phyloP scores from a whole-genome alignment of 2,888 invertebrate genomes.

The Agrotis segetum region DNA sequence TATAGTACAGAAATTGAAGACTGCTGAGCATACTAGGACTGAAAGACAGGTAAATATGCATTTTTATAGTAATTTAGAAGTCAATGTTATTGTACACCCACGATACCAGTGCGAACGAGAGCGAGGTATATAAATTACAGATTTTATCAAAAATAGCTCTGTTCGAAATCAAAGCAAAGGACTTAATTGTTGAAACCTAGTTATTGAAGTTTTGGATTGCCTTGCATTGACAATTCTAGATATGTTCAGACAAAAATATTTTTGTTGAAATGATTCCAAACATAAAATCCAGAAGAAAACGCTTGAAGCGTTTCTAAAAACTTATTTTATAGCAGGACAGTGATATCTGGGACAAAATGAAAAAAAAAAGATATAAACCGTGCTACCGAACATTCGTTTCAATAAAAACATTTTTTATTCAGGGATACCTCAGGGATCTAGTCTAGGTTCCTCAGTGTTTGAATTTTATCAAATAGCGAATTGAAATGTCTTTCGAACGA shows the following conservation, averaged over 20 bases:
- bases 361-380: constrained; percentile 3
- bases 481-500: constrained; percentile 38
- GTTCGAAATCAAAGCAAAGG: background rate
- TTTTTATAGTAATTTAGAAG: background rate
- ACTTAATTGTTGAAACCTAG: background rate
- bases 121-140: background rate
- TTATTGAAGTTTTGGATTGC: background rate
- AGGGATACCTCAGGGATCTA: constrained; percentile 56
- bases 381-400: constrained; percentile 11
- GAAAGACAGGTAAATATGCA: constrained; percentile 94
- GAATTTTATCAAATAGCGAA: constrained; percentile 39
- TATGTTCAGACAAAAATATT: constrained; percentile 9
- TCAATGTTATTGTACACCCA: background rate
- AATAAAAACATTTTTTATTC: constrained; percentile 19
- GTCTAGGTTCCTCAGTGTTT: constrained; percentile 46
- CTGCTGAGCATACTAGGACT: constrained; percentile 99
- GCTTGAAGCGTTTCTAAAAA: constrained; percentile 18
- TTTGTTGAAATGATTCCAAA: background rate
- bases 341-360: constrained; percentile 17
- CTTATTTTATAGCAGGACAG: constrained; percentile 10
- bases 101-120: background rate
- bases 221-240: background rate
- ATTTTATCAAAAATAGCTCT: background rate
- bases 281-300: constrained; percentile 10
- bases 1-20: constrained; percentile 98